Conservation (phyloP, 1,140 invertebrate genomes). For the Drosophila bipectinata region DNA sequence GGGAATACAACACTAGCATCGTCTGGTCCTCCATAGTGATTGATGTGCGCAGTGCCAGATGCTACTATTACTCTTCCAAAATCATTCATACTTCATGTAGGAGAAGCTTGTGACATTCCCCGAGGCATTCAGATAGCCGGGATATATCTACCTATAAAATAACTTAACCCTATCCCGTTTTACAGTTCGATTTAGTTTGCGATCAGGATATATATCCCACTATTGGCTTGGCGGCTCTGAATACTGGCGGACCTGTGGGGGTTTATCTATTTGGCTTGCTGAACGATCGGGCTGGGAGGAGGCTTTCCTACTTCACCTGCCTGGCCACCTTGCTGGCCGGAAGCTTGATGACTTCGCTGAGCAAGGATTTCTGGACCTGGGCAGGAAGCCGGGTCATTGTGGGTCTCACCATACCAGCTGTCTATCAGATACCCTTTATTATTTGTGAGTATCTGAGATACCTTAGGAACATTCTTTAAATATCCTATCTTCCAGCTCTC, state of each 20-base stretch:
- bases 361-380: slow-evolving; percentile 92
- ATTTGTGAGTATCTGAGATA: slow-evolving; percentile 88
- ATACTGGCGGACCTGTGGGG: slow-evolving; percentile 92
- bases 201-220: slow-evolving; percentile 93
- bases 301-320: slow-evolving; percentile 92
- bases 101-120: slow-evolving; percentile 52
- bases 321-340: slow-evolving; percentile 90
- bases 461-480: not conserved
- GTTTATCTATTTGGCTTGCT: slow-evolving; percentile 93
- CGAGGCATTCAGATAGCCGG: not conserved
- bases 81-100: slow-evolving; percentile 45
- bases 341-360: slow-evolving; percentile 90
- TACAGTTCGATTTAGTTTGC: slow-evolving; percentile 93
- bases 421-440: slow-evolving; percentile 98
- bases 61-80: not conserved
- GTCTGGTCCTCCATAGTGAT: slow-evolving; percentile 91
- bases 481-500: slow-evolving; percentile 87
- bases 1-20: slow-evolving; percentile 90
- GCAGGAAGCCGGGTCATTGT: slow-evolving; percentile 90
- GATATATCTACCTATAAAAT: slow-evolving; percentile 55
- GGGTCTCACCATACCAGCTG: slow-evolving; percentile 94
- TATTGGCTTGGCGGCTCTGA: slow-evolving; percentile 91
- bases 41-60: slow-evolving; percentile 87
- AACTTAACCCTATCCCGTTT: not conserved
- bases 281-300: slow-evolving; percentile 93